Base-by-base conservation (phyloP, 2,888 invertebrate species). In the Oscheius sp. region DNA sequence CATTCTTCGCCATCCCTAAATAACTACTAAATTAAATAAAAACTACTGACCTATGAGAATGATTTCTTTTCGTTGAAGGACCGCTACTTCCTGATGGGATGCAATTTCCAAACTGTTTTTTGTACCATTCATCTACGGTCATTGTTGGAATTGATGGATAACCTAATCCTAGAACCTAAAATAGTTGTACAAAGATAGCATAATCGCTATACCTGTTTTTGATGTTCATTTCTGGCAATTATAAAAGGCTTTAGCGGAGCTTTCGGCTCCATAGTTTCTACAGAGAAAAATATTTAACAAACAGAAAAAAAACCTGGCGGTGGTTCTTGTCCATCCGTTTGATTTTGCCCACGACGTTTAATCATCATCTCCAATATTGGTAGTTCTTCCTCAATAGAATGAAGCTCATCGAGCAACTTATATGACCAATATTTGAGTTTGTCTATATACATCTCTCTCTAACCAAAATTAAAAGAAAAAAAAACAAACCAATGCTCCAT, bases 71-170 rank as follows among this genome's bases (percentile, higher is more conserved):
- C 3, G 64, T 38, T 2, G 49, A 20, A 1, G 47, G 51, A 4
- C 32, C 33, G 17, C 33, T 24, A 26, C 22, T 14, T 8, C 44
- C 59, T 20, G 59, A 44, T 14, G 30, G 36, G 3, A 17, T 20
- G 22, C 38, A 28, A 28, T 28, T 33, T 1, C 70, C 72, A 44
- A 73, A 73, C 71, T 93, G 90, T 86, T 94, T 91, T 67, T 95
- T 92, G 86, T 94, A 96, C 89, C 95, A 95, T 88, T 98, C 96
- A 84, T 94, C 92, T 0, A 98, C 93, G 0, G 95, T 94, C 90
- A 94, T 90, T 1, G 93, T 91, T 1, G 97, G 95, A 64, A 95
- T 87, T 79, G 94, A 91, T 0, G 97, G 97, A 89, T 98, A 98
- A 0, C 97, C 97, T 38, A 92, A 89, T 0, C 97, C 98, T 88